A percentile compares a stretch with the other conserved stretches of the same genome.
Conservation (phyloP, 2,888 invertebrate species). For the Thymelicus lineola region DNA sequence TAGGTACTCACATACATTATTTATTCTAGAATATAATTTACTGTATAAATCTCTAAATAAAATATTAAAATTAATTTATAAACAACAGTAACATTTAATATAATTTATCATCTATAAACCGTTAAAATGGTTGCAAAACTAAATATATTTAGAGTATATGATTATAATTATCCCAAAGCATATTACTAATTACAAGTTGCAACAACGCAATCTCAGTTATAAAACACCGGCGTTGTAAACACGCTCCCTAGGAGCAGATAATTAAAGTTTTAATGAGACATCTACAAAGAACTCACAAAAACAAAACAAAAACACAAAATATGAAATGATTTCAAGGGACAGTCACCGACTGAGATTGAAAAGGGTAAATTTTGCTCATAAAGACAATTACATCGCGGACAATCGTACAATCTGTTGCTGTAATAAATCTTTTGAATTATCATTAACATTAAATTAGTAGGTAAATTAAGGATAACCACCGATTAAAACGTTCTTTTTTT, state of each 20-base stretch:
- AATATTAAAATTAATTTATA: too few relatives aligned
- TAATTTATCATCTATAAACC: neutral
- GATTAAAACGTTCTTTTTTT: neutral
- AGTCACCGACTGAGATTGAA: conserved; percentile 16
- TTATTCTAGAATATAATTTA: too few relatives aligned
- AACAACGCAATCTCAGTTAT: conserved; percentile 1
- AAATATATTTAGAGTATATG: too few relatives aligned
- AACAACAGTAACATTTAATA: neutral
- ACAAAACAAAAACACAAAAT: conserved; percentile 28
- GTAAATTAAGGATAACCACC: neutral
- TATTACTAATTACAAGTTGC: conserved; percentile 4
- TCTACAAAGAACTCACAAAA: conserved; percentile 43
- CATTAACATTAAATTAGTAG: neutral
- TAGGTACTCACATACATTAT: too few relatives aligned
- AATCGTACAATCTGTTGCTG: conserved; percentile 5
- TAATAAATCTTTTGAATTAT: conserved; percentile 17
- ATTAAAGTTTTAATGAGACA: conserved; percentile 53
- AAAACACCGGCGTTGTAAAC: conserved; percentile 24
- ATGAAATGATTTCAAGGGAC: conserved; percentile 20
- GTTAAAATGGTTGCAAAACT: neutral
- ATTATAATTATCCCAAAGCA: neutral
- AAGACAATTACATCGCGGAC: conserved; percentile 14
- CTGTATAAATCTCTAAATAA: too few relatives aligned
- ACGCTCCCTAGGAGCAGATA: conserved; percentile 40
- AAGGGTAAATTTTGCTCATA: conserved; percentile 3